phyloP scores from a whole-genome alignment of 2,113 vertebrate species.

The Lutjanus erythropterus region DNA sequence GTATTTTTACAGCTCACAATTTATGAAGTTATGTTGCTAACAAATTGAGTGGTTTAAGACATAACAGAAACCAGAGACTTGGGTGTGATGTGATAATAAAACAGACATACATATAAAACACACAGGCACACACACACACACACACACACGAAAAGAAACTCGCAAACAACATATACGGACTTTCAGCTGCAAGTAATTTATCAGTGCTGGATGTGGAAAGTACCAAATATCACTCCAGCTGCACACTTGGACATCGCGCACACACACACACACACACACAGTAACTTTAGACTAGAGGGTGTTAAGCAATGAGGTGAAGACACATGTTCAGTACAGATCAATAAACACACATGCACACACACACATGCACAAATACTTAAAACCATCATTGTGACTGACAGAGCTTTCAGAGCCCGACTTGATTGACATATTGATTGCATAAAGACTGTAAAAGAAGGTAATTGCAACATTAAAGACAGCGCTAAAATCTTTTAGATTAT shows the following conservation, averaged over 20 bases:
- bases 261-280: conserved; percentile 39
- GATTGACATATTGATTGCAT: conserved; percentile 76
- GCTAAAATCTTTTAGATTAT: conserved; percentile 63
- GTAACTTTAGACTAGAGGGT: conserved; percentile 7
- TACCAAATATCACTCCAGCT: conserved; percentile 86
- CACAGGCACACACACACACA: not conserved
- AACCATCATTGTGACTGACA: conserved; percentile 40
- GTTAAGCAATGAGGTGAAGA: conserved; percentile 25
- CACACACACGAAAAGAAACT: conserved; percentile 73
- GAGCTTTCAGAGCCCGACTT: conserved; percentile 56
- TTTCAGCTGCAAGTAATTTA: conserved; percentile 79
- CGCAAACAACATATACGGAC: conserved; percentile 35
- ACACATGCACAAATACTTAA: not conserved
- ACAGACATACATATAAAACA: conserved; percentile 57
- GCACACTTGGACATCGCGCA: conserved; percentile 53
- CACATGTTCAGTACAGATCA: conserved; percentile 37
- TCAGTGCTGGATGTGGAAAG: conserved; percentile 72
- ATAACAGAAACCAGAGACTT: conserved; percentile 71
- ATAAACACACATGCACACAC: conserved; percentile 27
- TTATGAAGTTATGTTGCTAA: conserved; percentile 68
- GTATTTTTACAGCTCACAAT: conserved; percentile 58
- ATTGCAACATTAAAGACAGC: conserved; percentile 71
- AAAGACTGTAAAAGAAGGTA: conserved; percentile 66
- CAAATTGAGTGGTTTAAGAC: conserved; percentile 70
- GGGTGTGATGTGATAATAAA: conserved; percentile 72